phyloP scores from a whole-genome alignment of 2,888 invertebrate genomes.

The Rhamphomyia laevipes region DNA sequence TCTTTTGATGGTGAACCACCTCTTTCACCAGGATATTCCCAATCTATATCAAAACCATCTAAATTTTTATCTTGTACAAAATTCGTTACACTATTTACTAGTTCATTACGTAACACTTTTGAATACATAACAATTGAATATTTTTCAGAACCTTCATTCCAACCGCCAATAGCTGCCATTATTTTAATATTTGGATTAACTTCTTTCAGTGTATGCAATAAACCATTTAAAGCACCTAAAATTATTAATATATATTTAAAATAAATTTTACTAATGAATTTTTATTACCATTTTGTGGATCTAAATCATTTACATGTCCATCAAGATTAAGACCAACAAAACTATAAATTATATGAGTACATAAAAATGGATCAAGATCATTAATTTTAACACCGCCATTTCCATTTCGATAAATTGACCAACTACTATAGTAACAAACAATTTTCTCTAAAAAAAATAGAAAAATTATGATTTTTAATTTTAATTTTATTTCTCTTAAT shows the following conservation, averaged over 20 bases:
- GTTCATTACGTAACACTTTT: conserved; percentile 28
- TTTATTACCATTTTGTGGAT: not conserved
- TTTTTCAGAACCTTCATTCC: conserved; percentile 42
- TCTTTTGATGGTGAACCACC: conserved; percentile 19
- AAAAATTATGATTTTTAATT: not conserved
- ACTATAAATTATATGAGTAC: conserved; percentile 57
- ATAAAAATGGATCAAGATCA: conserved; percentile 48
- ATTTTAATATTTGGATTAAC: conserved; percentile 37
- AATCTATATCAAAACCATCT: conserved; percentile 53
- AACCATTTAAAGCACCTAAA: conserved; percentile 32
- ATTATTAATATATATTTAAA: not conserved
- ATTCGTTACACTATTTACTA: conserved; percentile 40
- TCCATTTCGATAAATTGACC: conserved; percentile 52
- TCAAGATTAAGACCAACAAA: conserved; percentile 48
- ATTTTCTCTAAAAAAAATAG: conserved; percentile 38
- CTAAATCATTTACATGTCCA: conserved; percentile 41
- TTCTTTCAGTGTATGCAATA: conserved; percentile 33
- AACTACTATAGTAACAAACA: conserved; percentile 58
- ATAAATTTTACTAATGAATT: not conserved
- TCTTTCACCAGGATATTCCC: conserved; percentile 47
- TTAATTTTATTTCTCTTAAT: too few relatives aligned
- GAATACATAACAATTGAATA: conserved; percentile 34
- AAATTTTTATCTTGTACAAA: conserved; percentile 42
- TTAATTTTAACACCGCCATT: conserved; percentile 49
- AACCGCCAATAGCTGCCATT: conserved; percentile 44